phyloP scores from a whole-genome alignment of 1,140 invertebrate species.

The Cydia fagiglandana region DNA sequence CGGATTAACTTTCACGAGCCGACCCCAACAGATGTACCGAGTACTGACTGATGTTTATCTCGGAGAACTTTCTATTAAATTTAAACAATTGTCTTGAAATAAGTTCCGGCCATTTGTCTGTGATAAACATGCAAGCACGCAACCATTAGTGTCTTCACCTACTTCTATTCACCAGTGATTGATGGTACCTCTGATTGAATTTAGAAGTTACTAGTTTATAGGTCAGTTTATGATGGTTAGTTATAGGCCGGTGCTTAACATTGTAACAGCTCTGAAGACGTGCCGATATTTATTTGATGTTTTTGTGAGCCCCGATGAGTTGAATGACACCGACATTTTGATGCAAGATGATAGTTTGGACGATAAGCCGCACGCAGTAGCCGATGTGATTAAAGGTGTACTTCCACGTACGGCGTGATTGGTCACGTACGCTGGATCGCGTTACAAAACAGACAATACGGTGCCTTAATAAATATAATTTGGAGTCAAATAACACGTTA shows the following conservation, averaged over 20 bases:
- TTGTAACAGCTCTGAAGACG: neutral
- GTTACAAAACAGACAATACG: constrained; percentile 5
- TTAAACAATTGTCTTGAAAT: constrained; percentile 14
- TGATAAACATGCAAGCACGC: constrained; percentile 25
- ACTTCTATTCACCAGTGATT: neutral
- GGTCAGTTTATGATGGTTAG: neutral
- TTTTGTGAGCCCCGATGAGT: constrained; percentile 8
- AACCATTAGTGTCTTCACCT: constrained; percentile 13
- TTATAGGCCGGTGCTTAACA: neutral
- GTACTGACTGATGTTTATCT: constrained; percentile 10
- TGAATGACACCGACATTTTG: constrained; percentile 10
- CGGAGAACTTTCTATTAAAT: constrained; percentile 25
- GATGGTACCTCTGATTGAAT: neutral
- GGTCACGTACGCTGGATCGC: constrained; percentile 4
- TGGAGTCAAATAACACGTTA: constrained; percentile 3
- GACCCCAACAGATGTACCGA: constrained; percentile 2
- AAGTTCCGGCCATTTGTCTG: constrained; percentile 25
- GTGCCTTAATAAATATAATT: constrained; percentile 10
- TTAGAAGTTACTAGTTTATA: neutral
- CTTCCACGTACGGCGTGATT: constrained; percentile 15
- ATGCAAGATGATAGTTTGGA: neutral
- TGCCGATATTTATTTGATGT: constrained; percentile 5
- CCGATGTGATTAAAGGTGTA: neutral
- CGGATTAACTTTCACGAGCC: constrained; percentile 30
- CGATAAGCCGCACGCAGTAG: constrained; percentile 15